A percentile compares a stretch with the other conserved stretches of the same genome.
phyloP scores from a whole-genome alignment of 2,888 invertebrate species.

The Hololepta plana region DNA sequence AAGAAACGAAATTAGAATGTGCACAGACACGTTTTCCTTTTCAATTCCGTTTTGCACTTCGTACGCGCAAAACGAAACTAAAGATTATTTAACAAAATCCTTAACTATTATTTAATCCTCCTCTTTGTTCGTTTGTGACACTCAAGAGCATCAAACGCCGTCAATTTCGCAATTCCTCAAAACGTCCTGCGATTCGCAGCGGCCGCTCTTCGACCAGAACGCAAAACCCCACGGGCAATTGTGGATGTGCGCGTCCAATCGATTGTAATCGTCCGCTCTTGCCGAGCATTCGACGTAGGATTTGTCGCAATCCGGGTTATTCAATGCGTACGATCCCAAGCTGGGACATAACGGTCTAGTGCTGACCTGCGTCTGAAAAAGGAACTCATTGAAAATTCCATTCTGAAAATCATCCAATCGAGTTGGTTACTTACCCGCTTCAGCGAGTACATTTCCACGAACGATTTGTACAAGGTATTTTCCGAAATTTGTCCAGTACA shows the following conservation, averaged over 20 bases:
- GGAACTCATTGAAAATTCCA: slow-evolving; percentile 4
- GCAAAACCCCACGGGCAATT: slow-evolving; percentile 60
- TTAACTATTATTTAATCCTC: no score
- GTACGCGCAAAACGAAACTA: no score
- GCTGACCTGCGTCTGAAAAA: slow-evolving; percentile 43
- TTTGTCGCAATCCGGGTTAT: slow-evolving; percentile 45
- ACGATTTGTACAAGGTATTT: slow-evolving; percentile 33
- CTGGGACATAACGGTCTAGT: slow-evolving; percentile 40
- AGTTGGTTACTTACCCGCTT: slow-evolving; percentile 39
- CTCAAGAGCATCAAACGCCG: background rate
- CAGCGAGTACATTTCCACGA: slow-evolving; percentile 30
- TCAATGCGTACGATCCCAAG: slow-evolving; percentile 51
- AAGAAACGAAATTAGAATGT: no score
- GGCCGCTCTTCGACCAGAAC: slow-evolving; percentile 60
- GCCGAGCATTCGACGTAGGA: slow-evolving; percentile 54
- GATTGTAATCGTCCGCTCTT: slow-evolving; percentile 26
- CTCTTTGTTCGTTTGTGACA: no score
- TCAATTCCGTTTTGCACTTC: no score
- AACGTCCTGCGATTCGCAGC: slow-evolving; percentile 43
- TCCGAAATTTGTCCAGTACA: slow-evolving; percentile 39
- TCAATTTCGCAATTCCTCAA: slow-evolving; percentile 3
- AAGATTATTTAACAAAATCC: no score
- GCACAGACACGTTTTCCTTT: no score
- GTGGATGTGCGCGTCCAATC: slow-evolving; percentile 48
- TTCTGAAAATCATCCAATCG: background rate